Evolutionary conservation across 1,140 invertebrate genomes (phyloP), one percentile per base, ranked within the genome.

Genomic region (Procambarus clarkii): DNA sequence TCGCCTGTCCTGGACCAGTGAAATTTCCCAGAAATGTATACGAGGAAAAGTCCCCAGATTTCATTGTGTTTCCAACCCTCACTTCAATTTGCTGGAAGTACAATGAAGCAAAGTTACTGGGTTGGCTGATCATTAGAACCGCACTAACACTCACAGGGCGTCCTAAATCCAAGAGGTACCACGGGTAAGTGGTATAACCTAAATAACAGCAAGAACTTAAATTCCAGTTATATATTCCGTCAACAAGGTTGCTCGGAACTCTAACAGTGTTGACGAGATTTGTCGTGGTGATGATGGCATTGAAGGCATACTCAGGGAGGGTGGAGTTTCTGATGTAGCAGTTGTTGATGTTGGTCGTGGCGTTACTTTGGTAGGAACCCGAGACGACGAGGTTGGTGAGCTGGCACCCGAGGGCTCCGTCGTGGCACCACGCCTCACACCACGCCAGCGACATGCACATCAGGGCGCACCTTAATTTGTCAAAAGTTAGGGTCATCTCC

Each of bases 91-190:
- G 44, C 21, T 1, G 8, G 18, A 79, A 45, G 15, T 48, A 45
- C 18, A 3, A 0, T 48, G 9, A 7, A 44, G 4, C 77, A 7
- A 5, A 7, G 34, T 4, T 18, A 45, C 9, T 79, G 44, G 77
- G 44, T 8, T 79, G n/a, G 18, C 24, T 18, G 18, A 45, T 79
- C 44, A 79, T 8, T 0, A 79, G 5, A 2, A 79, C 77, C 4
- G 34, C 11, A 15, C 24, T 46, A 18, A 79, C 44, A 7, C 24
- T 34, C 4, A 44, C 15, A 45, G 24, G 24, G 44, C 34, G 44
- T 79, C 44, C 15, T 44, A 79, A 48, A 48, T 79, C 77, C 77
- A 79, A n/a, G 7, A 79, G 44, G 77, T 44, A 79, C 77, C 77
- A 79, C 15, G n/a, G 18, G 18, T 74, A 4, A 7, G 24, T 45